phyloP scores from a whole-genome alignment of 2,797 vertebrate species.

The Apodemus agrarius region DNA sequence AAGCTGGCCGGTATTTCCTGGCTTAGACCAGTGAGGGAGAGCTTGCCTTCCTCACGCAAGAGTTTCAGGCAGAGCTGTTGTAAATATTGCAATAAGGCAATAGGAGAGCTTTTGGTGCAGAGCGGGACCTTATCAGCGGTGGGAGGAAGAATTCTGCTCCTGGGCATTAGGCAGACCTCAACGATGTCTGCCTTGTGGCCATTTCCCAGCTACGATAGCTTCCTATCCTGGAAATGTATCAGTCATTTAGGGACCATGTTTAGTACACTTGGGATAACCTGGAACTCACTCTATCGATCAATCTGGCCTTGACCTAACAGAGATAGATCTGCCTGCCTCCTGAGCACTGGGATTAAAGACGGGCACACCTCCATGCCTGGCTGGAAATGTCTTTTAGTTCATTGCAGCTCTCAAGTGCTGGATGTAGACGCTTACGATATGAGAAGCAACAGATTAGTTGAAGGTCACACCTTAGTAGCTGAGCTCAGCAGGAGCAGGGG shows the following conservation, averaged over 20 bases:
- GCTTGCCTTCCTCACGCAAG: constrained; percentile 79
- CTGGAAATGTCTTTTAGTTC: constrained; percentile 48
- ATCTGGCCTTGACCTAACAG: not conserved
- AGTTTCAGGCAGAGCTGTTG: constrained; percentile 78
- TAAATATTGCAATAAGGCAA: constrained; percentile 81
- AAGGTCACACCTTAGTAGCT: not conserved
- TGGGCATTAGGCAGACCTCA: constrained; percentile 61
- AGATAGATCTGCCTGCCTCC: not conserved
- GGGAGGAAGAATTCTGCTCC: constrained; percentile 72
- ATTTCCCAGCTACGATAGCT: constrained; percentile 75
- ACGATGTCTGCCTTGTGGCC: constrained; percentile 60
- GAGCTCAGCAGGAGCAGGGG: not conserved
- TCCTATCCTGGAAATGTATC: constrained; percentile 67
- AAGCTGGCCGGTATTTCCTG: constrained; percentile 66
- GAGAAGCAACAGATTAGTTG: not conserved
- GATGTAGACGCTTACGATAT: not conserved
- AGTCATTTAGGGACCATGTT: not conserved
- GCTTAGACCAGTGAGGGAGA: constrained; percentile 61
- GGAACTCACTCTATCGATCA: not conserved
- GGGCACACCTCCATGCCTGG: too few relatives aligned
- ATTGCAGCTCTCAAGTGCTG: not conserved
- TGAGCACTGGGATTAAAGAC: not conserved
- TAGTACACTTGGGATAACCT: fast-evolving
- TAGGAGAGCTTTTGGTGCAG: constrained; percentile 77
- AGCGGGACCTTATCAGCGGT: constrained; percentile 79